phyloP scores from a whole-genome alignment of 2,113 vertebrate species.

The Ciconia maguari region DNA sequence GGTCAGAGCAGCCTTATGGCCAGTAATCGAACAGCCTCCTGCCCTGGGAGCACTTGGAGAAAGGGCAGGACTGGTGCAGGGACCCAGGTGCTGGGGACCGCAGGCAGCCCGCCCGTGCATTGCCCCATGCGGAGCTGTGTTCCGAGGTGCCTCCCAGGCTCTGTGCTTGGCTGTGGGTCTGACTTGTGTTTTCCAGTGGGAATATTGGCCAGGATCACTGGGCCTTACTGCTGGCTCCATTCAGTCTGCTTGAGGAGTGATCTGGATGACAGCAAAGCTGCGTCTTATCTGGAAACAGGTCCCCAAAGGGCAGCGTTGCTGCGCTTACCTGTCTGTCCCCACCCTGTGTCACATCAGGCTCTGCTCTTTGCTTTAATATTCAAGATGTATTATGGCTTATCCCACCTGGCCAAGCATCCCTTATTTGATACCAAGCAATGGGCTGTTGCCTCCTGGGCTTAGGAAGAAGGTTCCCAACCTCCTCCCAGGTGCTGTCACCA shows the following conservation, averaged over 20 bases:
- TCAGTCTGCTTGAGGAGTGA: neutral
- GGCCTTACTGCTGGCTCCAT: neutral
- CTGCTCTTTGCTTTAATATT: neutral
- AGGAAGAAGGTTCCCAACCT: neutral
- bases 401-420: neutral
- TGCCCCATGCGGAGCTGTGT: neutral
- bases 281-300: neutral
- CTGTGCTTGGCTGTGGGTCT: neutral
- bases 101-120: fast-evolving
- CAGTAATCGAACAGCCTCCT: neutral
- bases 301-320: neutral
- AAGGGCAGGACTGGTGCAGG: neutral
- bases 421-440: neutral
- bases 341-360: neutral
- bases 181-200: neutral
- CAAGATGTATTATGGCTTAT: neutral
- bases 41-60: neutral
- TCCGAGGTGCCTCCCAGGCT: neutral
- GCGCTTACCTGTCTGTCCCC: fast-evolving
- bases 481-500: neutral
- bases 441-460: neutral
- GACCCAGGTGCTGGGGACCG: fast-evolving
- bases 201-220: neutral
- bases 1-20: neutral
- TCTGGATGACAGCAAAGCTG: neutral